Conservation (phyloP, 2,888 invertebrate species). For the Trisateles emortualis region DNA sequence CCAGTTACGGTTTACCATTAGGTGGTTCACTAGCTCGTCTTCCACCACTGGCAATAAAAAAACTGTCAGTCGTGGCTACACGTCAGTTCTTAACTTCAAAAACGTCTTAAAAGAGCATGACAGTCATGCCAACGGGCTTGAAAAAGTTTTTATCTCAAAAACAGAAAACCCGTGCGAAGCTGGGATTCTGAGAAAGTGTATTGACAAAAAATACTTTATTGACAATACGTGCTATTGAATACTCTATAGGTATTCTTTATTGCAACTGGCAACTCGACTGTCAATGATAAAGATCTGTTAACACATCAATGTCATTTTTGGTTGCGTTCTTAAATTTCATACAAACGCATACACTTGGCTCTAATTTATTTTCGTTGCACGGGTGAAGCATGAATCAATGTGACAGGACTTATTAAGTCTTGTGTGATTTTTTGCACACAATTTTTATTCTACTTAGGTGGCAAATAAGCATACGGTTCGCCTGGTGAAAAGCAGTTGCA, state of each 20-base stretch:
- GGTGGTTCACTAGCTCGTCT: too few species aligned
- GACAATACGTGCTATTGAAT: conserved; percentile 18
- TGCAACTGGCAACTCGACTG: conserved; percentile 34
- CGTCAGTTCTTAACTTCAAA: too few species aligned
- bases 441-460: too few species aligned
- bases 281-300: conserved; percentile 54
- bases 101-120: too few species aligned
- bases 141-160: too few species aligned
- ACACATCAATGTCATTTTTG: conserved; percentile 52
- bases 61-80: too few species aligned
- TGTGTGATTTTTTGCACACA: background rate
- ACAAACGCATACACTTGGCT: conserved; percentile 11
- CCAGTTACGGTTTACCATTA: too few species aligned
- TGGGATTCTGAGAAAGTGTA: conserved; percentile 7
- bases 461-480: too few species aligned
- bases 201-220: conserved; percentile 19
- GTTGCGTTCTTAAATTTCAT: conserved; percentile 22
- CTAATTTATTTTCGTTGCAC: conserved; percentile 9
- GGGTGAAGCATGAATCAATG: background rate
- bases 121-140: too few species aligned
- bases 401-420: conserved; percentile 3
- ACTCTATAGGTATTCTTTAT: background rate
- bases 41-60: too few species aligned
- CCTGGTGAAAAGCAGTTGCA: too few species aligned
- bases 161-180: conserved; percentile 6